These are phyloP conservation scores for Heterohyrax brucei DNA, from an alignment of 2,797 vertebrate genomes.

Conservation along the genomic window DNA sequence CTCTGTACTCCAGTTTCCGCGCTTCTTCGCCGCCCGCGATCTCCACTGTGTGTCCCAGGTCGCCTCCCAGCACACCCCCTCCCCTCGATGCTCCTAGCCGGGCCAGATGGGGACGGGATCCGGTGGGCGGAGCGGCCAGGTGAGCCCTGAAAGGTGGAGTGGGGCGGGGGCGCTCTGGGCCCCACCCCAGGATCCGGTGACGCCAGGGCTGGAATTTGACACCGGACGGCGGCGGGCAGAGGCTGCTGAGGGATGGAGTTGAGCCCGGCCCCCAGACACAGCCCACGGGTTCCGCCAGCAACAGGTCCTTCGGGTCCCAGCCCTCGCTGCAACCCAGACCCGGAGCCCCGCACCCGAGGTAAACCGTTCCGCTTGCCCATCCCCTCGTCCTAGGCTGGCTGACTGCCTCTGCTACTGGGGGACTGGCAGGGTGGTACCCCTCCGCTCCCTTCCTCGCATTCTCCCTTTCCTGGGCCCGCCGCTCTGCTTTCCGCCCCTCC, in stretches of 20 bases:
- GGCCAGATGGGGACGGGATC: conserved; percentile 56
- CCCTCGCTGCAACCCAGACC: conserved; percentile 51
- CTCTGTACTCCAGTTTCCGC: conserved; percentile 71
- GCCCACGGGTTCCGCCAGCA: conserved; percentile 83
- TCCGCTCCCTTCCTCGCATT: conserved; percentile 26
- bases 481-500: conserved; percentile 65
- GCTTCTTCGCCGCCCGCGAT: conserved; percentile 35
- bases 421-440: conserved; percentile 19
- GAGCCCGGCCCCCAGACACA: conserved; percentile 85
- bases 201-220: conserved; percentile 91
- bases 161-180: conserved; percentile 80
- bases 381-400: background rate
- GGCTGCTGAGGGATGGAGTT: conserved; percentile 89
- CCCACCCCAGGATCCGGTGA: conserved; percentile 89
- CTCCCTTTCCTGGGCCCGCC: conserved; percentile 61
- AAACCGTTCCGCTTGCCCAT: conserved; percentile 58
- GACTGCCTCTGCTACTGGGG: background rate
- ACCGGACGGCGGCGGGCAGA: conserved; percentile 87
- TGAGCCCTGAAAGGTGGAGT: conserved; percentile 84
- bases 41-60: conserved; percentile 31
- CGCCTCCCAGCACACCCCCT: conserved; percentile 44
- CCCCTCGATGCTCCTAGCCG: background rate
- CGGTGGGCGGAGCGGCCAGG: conserved; percentile 78
- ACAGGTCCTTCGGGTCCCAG: conserved; percentile 80
- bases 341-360: conserved; percentile 69